phyloP scores from a whole-genome alignment of 2,797 vertebrate genomes.

The Jordanella pulchra region DNA sequence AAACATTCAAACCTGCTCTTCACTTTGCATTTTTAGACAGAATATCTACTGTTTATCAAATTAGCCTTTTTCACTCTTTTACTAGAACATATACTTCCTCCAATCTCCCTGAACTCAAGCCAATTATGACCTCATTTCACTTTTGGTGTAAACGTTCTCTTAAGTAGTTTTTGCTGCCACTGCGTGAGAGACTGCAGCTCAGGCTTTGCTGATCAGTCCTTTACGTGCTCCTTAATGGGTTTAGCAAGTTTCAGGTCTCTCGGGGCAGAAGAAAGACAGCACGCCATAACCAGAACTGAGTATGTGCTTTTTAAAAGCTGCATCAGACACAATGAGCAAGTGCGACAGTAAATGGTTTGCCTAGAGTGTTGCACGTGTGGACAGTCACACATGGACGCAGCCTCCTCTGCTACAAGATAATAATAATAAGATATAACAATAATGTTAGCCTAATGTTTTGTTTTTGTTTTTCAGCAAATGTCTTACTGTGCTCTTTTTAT shows the following conservation, averaged over 20 bases:
- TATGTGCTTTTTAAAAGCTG: slow-evolving; percentile 42
- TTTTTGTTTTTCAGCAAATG: not conserved
- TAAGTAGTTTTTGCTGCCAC: slow-evolving; percentile 2
- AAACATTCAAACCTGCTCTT: not conserved
- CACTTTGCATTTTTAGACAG: not conserved
- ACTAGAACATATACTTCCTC: not conserved
- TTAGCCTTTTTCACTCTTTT: not conserved
- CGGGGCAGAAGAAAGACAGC: slow-evolving; percentile 18
- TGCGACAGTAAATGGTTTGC: not conserved
- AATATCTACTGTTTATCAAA: not conserved
- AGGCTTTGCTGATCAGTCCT: slow-evolving; percentile 29
- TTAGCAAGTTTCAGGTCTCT: slow-evolving; percentile 43
- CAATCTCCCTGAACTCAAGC: not conserved
- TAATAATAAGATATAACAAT: no score
- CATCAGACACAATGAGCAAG: slow-evolving; percentile 41
- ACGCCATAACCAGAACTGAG: slow-evolving; percentile 32
- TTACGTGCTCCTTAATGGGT: slow-evolving; percentile 41
- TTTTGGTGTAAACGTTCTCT: slow-evolving; percentile 8
- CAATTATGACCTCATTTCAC: slow-evolving; percentile 3
- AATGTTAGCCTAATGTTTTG: not conserved
- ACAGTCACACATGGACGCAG: not conserved
- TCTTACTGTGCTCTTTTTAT: not conserved
- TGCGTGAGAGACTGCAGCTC: slow-evolving; percentile 20
- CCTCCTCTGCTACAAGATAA: not conserved
- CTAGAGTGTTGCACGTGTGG: not conserved